Evolutionary conservation across 2,888 invertebrate species (phyloP).

Genomic region (Drosophila lutescens): DNA sequence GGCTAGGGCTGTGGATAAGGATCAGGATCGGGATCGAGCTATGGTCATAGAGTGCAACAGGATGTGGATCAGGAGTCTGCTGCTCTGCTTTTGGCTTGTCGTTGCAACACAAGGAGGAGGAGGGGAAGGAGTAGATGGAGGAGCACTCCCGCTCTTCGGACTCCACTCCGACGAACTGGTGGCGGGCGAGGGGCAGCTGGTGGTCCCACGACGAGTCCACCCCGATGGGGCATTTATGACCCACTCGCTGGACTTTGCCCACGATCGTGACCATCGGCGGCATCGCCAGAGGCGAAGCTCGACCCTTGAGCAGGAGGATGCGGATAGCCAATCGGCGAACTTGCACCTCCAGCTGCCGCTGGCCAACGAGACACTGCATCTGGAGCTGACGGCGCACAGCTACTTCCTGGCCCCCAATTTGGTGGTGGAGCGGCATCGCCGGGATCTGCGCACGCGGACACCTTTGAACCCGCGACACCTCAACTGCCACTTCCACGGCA

Average conservation of each 20-base stretch:
- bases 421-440: constrained; percentile 89
- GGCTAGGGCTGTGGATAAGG: constrained; percentile 51
- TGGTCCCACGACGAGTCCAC: constrained; percentile 83
- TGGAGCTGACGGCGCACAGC: constrained; percentile 86
- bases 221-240: constrained; percentile 81
- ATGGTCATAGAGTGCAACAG: constrained; percentile 12
- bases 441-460: constrained; percentile 85
- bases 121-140: constrained; percentile 2
- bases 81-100: constrained; percentile 69
- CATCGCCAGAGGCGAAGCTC: constrained; percentile 69
- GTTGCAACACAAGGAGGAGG: constrained; percentile 37
- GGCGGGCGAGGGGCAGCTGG: constrained; percentile 76
- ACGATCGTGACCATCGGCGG: constrained; percentile 71
- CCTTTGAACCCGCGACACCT: constrained; percentile 80
- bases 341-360: constrained; percentile 63
- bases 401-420: constrained; percentile 89
- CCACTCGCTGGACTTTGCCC: constrained; percentile 81
- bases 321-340: constrained; percentile 25
- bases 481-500: constrained; percentile 92
- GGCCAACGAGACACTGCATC: constrained; percentile 81
- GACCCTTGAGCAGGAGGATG: background rate
- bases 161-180: constrained; percentile 81
- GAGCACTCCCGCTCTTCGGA: constrained; percentile 61
- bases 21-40: constrained; percentile 10
- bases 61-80: constrained; percentile 42